Evolutionary conservation across 2,113 vertebrate species (phyloP).

Genomic region (Tapirus terrestris): DNA sequence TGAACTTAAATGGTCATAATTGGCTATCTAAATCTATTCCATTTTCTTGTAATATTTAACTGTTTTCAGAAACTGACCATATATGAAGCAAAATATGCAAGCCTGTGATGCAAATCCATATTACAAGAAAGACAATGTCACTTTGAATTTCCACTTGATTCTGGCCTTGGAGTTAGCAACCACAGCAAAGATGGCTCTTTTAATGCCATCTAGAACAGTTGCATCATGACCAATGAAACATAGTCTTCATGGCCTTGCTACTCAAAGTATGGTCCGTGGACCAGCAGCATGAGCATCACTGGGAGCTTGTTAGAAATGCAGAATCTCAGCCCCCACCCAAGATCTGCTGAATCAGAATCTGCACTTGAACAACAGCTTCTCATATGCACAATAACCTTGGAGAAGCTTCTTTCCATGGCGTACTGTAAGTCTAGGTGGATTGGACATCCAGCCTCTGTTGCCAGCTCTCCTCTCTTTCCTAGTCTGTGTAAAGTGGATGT

Average conservation of each 20-base stretch:
- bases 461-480: neutral
- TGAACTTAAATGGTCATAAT: conserved; percentile 23
- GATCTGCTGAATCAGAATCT: neutral
- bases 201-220: neutral
- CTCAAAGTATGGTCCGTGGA: neutral
- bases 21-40: neutral
- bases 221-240: neutral
- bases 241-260: neutral
- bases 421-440: neutral
- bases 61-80: neutral
- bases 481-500: neutral
- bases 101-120: neutral
- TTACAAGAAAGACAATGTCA: neutral
- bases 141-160: neutral
- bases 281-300: neutral
- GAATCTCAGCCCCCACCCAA: neutral
- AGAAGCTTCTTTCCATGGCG: neutral
- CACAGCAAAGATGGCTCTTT: neutral
- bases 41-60: conserved; percentile 3
- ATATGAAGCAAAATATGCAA: neutral
- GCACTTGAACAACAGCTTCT: neutral
- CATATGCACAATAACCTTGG: neutral
- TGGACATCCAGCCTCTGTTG: neutral
- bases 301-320: neutral
- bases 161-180: neutral